Percentiles rank a stretch among this genome's conserved stretches.
phyloP scores from a whole-genome alignment of 2,113 vertebrate species.

The Petromus typicus region DNA sequence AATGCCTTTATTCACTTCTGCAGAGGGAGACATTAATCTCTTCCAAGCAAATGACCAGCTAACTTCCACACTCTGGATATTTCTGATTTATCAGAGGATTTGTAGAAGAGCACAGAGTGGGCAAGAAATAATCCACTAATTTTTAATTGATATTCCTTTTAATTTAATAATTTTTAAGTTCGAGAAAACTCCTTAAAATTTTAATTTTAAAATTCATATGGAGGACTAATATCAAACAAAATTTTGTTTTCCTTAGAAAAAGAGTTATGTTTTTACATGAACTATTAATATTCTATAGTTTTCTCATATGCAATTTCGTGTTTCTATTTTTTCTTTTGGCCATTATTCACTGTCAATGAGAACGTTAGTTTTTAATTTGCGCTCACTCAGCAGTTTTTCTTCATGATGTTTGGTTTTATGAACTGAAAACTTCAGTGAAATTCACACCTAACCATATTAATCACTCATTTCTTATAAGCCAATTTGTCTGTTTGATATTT shows the following conservation, averaged over 20 bases:
- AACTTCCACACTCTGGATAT: neutral
- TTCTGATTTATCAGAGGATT: neutral
- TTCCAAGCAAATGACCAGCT: neutral
- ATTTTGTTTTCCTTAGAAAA: conserved; percentile 31
- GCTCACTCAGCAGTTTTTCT: conserved; percentile 13
- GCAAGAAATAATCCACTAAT: too few relatives aligned
- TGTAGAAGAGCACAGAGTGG: neutral
- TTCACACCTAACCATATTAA: conserved; percentile 57
- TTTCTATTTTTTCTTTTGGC: neutral
- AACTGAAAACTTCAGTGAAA: conserved; percentile 47
- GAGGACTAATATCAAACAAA: neutral
- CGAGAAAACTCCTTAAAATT: neutral
- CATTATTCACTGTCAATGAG: neutral
- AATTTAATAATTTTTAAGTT: neutral
- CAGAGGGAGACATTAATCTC: conserved; percentile 43
- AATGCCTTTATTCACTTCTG: conserved; percentile 28
- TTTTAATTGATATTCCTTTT: neutral
- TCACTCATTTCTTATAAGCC: conserved; percentile 16
- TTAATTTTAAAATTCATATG: neutral
- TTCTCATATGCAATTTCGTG: conserved; percentile 16
- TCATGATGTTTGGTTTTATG: conserved; percentile 10
- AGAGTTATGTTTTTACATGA: neutral
- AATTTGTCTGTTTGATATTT: conserved; percentile 25
- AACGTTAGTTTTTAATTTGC: conserved; percentile 50
- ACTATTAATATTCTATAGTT: conserved; percentile 16